Evolutionary conservation across 2,888 invertebrate species (phyloP).

Genomic region (Mantis religiosa): DNA sequence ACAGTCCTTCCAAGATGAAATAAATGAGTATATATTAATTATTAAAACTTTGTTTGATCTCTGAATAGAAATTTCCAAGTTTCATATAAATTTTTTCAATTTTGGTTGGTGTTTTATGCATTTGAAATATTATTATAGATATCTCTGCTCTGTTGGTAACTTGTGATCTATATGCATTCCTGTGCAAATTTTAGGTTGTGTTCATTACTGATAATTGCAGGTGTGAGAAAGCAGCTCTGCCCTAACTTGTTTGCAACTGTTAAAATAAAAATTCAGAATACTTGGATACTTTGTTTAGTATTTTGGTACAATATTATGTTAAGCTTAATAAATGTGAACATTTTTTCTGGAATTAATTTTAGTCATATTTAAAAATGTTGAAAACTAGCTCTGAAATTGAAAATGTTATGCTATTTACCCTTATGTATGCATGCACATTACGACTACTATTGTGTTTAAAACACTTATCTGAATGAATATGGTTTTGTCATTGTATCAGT

Average conservation of each 20-base stretch:
- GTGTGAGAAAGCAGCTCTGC: neutral
- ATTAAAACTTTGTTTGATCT: neutral
- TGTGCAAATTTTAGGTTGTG: neutral
- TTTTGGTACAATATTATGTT: too few species aligned
- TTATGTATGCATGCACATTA: too few species aligned
- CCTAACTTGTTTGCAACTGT: neutral
- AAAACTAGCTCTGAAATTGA: too few species aligned
- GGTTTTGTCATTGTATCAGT: too few species aligned
- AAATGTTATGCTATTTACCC: too few species aligned
- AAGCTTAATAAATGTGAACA: too few species aligned
- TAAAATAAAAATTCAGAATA: neutral
- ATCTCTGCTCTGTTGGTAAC: neutral
- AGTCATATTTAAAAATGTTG: too few species aligned
- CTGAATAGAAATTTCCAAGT: neutral
- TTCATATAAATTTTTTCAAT: neutral
- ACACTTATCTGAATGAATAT: too few species aligned
- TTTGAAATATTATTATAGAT: neutral
- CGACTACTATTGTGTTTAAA: too few species aligned
- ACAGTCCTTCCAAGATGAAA: neutral
- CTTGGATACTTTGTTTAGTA: too few species aligned
- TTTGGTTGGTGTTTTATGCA: neutral
- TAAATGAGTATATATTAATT: neutral
- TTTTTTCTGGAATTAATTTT: too few species aligned
- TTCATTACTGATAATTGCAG: neutral
- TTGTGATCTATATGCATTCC: neutral